Evolutionary conservation across 2,888 invertebrate species (phyloP), one percentile per base, ranked within the genome.

Genomic region (Strigamia transsilvanica): DNA sequence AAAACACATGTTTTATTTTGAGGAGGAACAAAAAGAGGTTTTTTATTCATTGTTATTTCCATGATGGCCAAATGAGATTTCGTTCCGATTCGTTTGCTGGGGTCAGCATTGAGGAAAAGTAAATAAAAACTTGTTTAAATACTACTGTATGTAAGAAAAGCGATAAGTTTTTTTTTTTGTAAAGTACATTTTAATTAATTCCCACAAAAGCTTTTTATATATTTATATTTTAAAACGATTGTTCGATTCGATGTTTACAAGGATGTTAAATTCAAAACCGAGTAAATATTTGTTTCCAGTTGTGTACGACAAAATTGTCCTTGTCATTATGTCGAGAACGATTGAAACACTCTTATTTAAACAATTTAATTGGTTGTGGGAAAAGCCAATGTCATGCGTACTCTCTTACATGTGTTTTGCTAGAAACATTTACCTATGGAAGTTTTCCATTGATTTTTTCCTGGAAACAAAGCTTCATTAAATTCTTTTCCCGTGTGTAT

Each of bases 1-100:
- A 18, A 56, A 56, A 56, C 56, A 18, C 56, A 56, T 56, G 56
- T 56, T 56, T 18, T 56, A n/a, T 9, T 56, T 18, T 9, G 56
- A 56, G 56, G 18, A 56, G n/a, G 21, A 56, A 56, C 56, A 56
- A 56, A 56, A 56, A 56, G 56, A 56, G 18, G 56, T 56, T 56
- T 56, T 42, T 46, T 4, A 46, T 46, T 56, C 56, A 56, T 56
- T 56, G 56, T 56, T 56, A 18, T 56, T 56, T 56, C 21, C 56
- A 18, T 18, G 56, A 56, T 56, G 56, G 56, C 56, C 56, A 56
- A 56, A 56, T 18, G 56, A 56, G 56, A 56, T 56, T 56, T 56
- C 56, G 56, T 56, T 56, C 56, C 56, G 56, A 18, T 56, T 56
- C 56, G 56, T 56, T 56, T 56, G 56, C n/a, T 56, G 9, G 56